Evolutionary conservation across 30 jellyfish, hydroid and myxozoan species (phyloP).

Genomic region (Cassiopea andromeda): DNA sequence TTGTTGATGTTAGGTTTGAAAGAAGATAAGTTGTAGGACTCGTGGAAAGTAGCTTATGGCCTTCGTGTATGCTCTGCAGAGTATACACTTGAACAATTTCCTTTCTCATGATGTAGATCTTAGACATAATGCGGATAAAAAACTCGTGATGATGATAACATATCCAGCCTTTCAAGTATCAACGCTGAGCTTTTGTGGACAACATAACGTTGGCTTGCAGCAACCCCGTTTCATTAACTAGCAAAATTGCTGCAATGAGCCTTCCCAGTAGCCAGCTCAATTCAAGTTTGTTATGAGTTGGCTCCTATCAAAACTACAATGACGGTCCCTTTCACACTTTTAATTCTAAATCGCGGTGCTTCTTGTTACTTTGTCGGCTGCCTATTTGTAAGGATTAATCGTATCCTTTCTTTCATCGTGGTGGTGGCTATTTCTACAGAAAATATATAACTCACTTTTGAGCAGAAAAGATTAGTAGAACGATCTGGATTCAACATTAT

Average conservation of each 20-base stretch:
- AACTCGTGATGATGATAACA: no score
- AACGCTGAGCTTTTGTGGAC: not conserved
- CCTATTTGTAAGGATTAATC: slow-evolving; percentile 20
- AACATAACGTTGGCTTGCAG: not conserved
- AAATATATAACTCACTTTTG: slow-evolving; percentile 11
- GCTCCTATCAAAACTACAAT: slow-evolving; percentile 6
- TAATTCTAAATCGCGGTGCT: slow-evolving; percentile 16
- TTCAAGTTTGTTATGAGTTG: slow-evolving; percentile 22
- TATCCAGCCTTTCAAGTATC: no score
- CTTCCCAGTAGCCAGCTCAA: not conserved
- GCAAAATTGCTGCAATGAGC: not conserved
- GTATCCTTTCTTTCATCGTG: slow-evolving; percentile 9
- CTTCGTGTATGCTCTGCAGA: no score
- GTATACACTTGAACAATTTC: no score
- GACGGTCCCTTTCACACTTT: slow-evolving; percentile 19
- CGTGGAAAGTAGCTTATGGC: no score
- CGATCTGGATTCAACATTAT: not conserved
- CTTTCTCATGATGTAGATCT: no score
- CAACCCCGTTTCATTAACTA: not conserved
- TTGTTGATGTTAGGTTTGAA: no score
- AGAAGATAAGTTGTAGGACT: no score
- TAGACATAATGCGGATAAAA: no score
- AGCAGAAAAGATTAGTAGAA: not conserved
- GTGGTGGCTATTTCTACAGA: slow-evolving; percentile 26
- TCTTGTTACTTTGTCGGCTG: slow-evolving; percentile 53